Base-by-base conservation (phyloP, 2,797 vertebrate genomes). In the Fratercula arctica region DNA sequence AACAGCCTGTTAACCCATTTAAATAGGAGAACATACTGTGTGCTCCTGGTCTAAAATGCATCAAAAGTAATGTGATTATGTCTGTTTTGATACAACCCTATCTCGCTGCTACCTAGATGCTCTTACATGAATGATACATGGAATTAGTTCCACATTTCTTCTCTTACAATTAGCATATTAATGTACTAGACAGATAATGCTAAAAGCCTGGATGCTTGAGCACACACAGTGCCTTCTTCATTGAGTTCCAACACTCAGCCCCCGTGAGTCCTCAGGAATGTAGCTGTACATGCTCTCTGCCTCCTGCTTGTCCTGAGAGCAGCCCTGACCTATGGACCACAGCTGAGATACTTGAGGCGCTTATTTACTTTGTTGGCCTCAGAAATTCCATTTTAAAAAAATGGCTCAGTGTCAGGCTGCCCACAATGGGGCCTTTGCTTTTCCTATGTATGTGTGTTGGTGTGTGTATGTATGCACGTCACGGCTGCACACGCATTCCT, bases 81-180 rank as follows among this genome's bases (percentile, higher is more conserved):
- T 87, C 90, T 96, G 90, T 90, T 96, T 97, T 63, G 67, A 64
- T 97, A 95, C 95, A 93, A 66, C 48, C 50, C 69, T 91, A 87
- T 97, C 96, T 96, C 81, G 64, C 85, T 56, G 83, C 76, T 96
- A 96, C 96, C 96, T 97, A 92, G 96, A 94, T 96, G 95, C 93
- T 95, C 93, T 97, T 91, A 92, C 87, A 95, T 43, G 78, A 94
- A 78, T 53, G 93, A 96, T 97, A 97, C 94, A 94, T 88, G 91
- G 96, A 96, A 97, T 98, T 97, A 97, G 97, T 98, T 98, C 96
- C 96, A 97, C 64, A 1, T 95, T 96, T 96, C 96, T 97, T 96
- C 96, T 95, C 92, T 95, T 88, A 78, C 92, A 97, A 97, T 98
- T 98, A 98, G 94, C 97, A 96, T 97, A 96, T 97, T 97, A 98